These are phyloP conservation scores for Neostethus bicornis DNA, from an alignment of 2,797 vertebrate genomes.

Conservation along the genomic window DNA sequence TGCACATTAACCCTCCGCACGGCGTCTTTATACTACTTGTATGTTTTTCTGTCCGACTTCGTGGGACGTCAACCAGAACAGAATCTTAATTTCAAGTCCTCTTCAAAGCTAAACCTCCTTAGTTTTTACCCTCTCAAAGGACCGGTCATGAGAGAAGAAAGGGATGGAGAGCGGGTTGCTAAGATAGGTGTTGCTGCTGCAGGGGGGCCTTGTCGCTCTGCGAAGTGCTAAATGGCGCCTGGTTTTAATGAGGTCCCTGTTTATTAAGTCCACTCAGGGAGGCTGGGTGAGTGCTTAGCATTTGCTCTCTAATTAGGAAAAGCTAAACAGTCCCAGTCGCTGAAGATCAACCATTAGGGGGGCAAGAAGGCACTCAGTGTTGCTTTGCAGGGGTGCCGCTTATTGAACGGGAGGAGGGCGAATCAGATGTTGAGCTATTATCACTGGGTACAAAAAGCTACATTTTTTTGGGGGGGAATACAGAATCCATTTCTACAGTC, in stretches of 20 bases:
- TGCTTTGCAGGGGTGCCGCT: conserved; percentile 38
- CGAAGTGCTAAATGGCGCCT: conserved; percentile 55
- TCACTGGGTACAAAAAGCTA: conserved; percentile 4
- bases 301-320: conserved; percentile 79
- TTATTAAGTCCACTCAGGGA: conserved; percentile 80
- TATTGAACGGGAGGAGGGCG: conserved; percentile 1
- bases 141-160: conserved; percentile 15
- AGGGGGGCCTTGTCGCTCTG: conserved; percentile 37
- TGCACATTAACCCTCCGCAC: conserved; percentile 1
- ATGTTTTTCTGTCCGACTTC: neutral
- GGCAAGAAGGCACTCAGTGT: conserved; percentile 16
- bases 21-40: conserved; percentile 5
- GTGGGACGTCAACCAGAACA: conserved; percentile 12
- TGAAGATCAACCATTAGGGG: conserved; percentile 51
- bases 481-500: conserved; percentile 19
- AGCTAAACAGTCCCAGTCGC: conserved; percentile 74
- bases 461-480: conserved; percentile 1
- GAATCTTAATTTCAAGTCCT: conserved; percentile 22
- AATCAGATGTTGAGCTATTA: conserved; percentile 23
- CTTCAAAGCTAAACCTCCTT: neutral
- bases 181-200: neutral
- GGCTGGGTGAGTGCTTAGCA: conserved; percentile 71
- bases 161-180: conserved; percentile 13
- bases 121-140: conserved; percentile 11
- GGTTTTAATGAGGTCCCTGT: conserved; percentile 76